Evolutionary conservation across 2,888 invertebrate species (phyloP).

Genomic region (Sminthurides aquaticus): DNA sequence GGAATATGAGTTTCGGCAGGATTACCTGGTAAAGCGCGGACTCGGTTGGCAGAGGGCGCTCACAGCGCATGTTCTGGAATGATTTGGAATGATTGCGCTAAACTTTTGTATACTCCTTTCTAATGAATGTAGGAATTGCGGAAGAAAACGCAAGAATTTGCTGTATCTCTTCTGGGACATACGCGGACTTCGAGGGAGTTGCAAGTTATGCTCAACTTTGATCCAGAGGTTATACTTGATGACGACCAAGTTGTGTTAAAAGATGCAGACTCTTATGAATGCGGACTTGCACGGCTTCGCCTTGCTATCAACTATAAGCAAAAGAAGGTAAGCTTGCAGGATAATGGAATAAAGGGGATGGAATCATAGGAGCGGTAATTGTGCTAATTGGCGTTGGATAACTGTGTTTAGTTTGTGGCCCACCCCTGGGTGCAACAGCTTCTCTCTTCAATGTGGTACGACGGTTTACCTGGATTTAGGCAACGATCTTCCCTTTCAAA

Average conservation of each 20-base stretch:
- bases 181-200: slow-evolving; percentile 86
- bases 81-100: not conserved
- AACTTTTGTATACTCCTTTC: too few species aligned
- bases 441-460: slow-evolving; percentile 52
- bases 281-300: slow-evolving; percentile 77
- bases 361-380: too few species aligned
- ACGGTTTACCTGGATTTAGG: slow-evolving; percentile 84
- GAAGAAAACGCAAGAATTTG: slow-evolving; percentile 73
- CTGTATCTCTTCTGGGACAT: slow-evolving; percentile 81
- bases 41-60: too few species aligned
- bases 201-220: slow-evolving; percentile 87
- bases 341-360: too few species aligned
- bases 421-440: slow-evolving; percentile 56
- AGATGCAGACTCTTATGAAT: slow-evolving; percentile 62
- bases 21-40: slow-evolving; percentile 73
- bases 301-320: slow-evolving; percentile 94
- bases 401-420: slow-evolving; percentile 50
- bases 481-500: slow-evolving; percentile 60
- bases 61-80: too few species aligned
- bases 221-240: slow-evolving; percentile 45
- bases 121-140: slow-evolving; percentile 80
- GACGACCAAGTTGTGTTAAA: slow-evolving; percentile 74
- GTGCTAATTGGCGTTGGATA: not conserved
- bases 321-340: slow-evolving; percentile 74
- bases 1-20: slow-evolving; percentile 89